Evolutionary conservation across 2,888 invertebrate genomes (phyloP).

Genomic region (Ischnura elegans): DNA sequence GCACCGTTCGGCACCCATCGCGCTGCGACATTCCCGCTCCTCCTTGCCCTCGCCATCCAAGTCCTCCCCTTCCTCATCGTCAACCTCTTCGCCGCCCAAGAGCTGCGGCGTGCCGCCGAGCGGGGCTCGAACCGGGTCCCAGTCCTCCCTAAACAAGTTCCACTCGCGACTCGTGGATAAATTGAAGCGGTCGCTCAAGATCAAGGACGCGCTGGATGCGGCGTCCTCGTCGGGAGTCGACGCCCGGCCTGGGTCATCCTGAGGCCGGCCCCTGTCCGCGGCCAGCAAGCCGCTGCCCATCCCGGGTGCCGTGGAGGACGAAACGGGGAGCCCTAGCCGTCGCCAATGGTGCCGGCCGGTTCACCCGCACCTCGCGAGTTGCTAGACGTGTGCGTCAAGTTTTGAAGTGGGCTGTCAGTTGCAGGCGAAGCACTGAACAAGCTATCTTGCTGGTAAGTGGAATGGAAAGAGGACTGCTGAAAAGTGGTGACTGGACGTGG

Average conservation of each 20-base stretch:
- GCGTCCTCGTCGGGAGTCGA: slow-evolving; percentile 79
- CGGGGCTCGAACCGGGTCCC: slow-evolving; percentile 76
- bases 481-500: slow-evolving; percentile 54
- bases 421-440: no score
- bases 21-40: slow-evolving; percentile 79
- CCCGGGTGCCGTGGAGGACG: slow-evolving; percentile 66
- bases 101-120: slow-evolving; percentile 72
- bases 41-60: slow-evolving; percentile 78
- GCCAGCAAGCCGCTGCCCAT: slow-evolving; percentile 70
- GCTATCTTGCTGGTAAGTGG: slow-evolving; percentile 46
- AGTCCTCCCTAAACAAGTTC: slow-evolving; percentile 86
- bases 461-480: slow-evolving; percentile 53
- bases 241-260: slow-evolving; percentile 79
- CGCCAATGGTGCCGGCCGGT: slow-evolving; percentile 61
- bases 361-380: slow-evolving; percentile 57
- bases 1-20: slow-evolving; percentile 71
- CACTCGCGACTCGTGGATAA: slow-evolving; percentile 90
- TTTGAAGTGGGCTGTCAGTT: no score
- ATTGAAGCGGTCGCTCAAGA: slow-evolving; percentile 85
- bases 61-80: slow-evolving; percentile 76
- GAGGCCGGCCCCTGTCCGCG: slow-evolving; percentile 75
- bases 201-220: slow-evolving; percentile 77
- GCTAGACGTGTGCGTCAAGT: no score
- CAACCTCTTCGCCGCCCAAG: slow-evolving; percentile 83
- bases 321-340: not conserved